These are phyloP conservation scores for Lophius americanus DNA, from an alignment of 2,797 vertebrate genomes.

Conservation along the genomic window DNA sequence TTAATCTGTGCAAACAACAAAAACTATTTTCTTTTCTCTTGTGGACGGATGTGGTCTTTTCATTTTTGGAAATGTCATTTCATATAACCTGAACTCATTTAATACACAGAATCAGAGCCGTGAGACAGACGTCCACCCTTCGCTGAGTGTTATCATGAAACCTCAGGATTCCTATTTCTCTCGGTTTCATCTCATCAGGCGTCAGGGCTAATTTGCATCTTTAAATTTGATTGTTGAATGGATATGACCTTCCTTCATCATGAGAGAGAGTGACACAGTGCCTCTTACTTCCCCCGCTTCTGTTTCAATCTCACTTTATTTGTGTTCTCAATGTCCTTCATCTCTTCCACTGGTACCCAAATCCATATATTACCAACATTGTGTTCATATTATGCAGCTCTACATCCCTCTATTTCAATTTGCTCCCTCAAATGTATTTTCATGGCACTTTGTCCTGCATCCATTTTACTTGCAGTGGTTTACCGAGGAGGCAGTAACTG, in stretches of 20 bases:
- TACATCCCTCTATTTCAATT: constrained; percentile 36
- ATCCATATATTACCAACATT: constrained; percentile 29
- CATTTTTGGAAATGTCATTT: constrained; percentile 28
- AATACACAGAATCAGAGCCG: constrained; percentile 18
- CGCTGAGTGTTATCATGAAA: neutral
- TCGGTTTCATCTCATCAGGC: constrained; percentile 16
- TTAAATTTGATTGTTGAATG: constrained; percentile 68
- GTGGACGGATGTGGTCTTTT: constrained; percentile 44
- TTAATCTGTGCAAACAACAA: constrained; percentile 27
- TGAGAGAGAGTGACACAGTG: constrained; percentile 49
- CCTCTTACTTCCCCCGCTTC: constrained; percentile 27
- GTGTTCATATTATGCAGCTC: constrained; percentile 36
- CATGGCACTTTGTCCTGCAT: constrained; percentile 14
- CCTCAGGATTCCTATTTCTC: no score
- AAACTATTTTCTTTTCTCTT: constrained; percentile 20
- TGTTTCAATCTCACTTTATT: constrained; percentile 41
- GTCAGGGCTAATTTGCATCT: constrained; percentile 74
- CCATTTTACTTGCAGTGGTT: constrained; percentile 15
- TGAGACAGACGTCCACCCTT: constrained; percentile 1
- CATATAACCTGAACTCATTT: constrained; percentile 14
- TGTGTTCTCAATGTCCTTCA: constrained; percentile 53
- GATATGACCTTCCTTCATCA: constrained; percentile 76
- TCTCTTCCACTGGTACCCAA: constrained; percentile 31
- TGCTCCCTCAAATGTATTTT: constrained; percentile 30
- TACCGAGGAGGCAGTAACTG: constrained; percentile 21